Percentiles rank a stretch among this genome's conserved stretches.
Conservation (phyloP, 2,888 invertebrate genomes). For the Plagodis dolabraria region DNA sequence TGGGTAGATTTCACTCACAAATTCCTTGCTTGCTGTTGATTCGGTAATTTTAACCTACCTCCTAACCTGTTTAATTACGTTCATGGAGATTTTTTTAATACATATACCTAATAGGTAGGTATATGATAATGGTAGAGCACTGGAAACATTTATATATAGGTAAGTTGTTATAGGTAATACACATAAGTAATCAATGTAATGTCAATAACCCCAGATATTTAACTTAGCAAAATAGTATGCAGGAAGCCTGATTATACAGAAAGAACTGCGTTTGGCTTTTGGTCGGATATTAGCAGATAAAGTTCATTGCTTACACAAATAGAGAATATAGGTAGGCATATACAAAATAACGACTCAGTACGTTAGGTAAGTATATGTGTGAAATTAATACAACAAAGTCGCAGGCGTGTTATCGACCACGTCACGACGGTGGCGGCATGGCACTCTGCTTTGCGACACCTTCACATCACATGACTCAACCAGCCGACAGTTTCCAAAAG, state of each 20-base stretch:
- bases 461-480: conserved; percentile 47
- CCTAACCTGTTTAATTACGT: no score
- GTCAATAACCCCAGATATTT: conserved; percentile 35
- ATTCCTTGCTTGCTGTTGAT: no score
- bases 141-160: no score
- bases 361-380: conserved; percentile 43
- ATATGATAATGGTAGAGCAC: no score
- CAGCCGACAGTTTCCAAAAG: conserved; percentile 22
- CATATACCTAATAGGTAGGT: no score
- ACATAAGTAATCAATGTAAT: neutral
- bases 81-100: no score
- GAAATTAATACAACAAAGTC: conserved; percentile 35
- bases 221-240: conserved; percentile 20
- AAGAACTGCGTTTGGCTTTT: conserved; percentile 2
- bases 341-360: conserved; percentile 22
- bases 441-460: conserved; percentile 14
- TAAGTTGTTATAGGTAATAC: neutral
- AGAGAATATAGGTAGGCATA: conserved; percentile 18
- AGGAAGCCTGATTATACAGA: conserved; percentile 17
- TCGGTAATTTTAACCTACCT: no score
- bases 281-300: conserved; percentile 7
- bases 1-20: no score
- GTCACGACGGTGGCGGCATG: conserved; percentile 11
- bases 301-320: conserved; percentile 17
- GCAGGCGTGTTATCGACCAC: conserved; percentile 20